phyloP scores from a whole-genome alignment of 2,888 invertebrate genomes.

The Nephrotoma appendiculata region DNA sequence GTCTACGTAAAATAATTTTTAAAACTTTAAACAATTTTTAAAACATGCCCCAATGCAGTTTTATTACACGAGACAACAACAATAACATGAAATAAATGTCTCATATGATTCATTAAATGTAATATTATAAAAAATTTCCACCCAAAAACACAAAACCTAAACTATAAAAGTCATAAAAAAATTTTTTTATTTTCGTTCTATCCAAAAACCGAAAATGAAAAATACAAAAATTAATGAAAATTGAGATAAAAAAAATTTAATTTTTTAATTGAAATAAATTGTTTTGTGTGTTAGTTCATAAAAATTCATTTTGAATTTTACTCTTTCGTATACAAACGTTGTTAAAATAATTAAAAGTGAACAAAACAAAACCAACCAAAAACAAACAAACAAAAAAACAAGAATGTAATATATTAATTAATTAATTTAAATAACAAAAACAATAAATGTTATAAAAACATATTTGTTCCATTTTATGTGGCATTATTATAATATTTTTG shows the following conservation, averaged over 20 bases:
- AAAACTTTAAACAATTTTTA: not conserved
- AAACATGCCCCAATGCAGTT: not conserved
- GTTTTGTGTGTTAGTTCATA: not conserved
- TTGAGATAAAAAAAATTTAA: not conserved
- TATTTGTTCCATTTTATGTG: not conserved
- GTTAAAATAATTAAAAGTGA: not conserved
- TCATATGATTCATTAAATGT: not conserved
- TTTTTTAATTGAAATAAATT: not conserved
- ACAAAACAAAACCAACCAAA: not conserved
- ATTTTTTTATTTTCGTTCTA: not conserved
- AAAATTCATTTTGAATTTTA: not conserved
- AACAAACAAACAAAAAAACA: not conserved
- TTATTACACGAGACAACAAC: not conserved
- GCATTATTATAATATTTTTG: not conserved
- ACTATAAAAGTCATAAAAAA: not conserved
- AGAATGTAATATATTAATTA: not conserved
- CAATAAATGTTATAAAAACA: not conserved
- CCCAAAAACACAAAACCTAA: not conserved
- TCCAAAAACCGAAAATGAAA: not conserved
- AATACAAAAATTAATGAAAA: not conserved
- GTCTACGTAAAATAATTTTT: not conserved
- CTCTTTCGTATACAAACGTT: not conserved
- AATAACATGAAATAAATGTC: not conserved
- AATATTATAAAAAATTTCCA: not conserved
- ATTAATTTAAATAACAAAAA: not conserved